Evolutionary conservation across 2,113 vertebrate species (phyloP).

Genomic region (Capreolus pygargus): DNA sequence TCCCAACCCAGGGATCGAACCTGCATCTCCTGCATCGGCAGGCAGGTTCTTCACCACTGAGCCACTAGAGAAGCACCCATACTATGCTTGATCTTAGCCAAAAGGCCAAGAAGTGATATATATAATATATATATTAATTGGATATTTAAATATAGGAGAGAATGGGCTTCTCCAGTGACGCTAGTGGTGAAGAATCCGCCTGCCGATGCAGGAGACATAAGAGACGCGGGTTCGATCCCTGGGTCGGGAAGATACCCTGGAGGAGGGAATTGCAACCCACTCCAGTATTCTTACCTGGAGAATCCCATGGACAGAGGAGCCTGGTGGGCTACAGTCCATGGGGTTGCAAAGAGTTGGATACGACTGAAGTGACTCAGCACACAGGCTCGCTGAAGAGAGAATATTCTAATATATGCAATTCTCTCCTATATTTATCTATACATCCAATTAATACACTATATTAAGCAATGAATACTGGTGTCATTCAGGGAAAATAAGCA

Average conservation of each 20-base stretch:
- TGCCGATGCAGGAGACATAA: not conserved
- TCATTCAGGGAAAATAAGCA: not conserved
- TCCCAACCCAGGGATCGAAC: not conserved
- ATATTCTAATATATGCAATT: not conserved
- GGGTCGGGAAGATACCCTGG: not conserved
- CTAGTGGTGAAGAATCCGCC: not conserved
- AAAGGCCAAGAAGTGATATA: not conserved
- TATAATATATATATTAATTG: not conserved
- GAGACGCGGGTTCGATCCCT: fast-evolving
- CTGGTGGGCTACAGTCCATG: fast-evolving
- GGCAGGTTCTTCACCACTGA: not conserved
- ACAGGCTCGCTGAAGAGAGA: fast-evolving
- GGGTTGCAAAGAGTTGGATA: not conserved
- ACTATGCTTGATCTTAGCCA: not conserved
- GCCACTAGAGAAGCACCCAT: not conserved
- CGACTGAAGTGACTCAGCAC: not conserved
- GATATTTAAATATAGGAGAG: not conserved
- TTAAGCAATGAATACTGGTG: too few species aligned
- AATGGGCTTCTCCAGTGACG: not conserved
- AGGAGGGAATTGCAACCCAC: not conserved
- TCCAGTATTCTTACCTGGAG: not conserved
- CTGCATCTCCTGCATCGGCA: fast-evolving
- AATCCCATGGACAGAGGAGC: not conserved
- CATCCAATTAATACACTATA: not conserved
- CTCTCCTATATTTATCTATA: not conserved